Base-by-base conservation (phyloP, 2,888 invertebrate genomes). In the Dasypogon diadema region DNA sequence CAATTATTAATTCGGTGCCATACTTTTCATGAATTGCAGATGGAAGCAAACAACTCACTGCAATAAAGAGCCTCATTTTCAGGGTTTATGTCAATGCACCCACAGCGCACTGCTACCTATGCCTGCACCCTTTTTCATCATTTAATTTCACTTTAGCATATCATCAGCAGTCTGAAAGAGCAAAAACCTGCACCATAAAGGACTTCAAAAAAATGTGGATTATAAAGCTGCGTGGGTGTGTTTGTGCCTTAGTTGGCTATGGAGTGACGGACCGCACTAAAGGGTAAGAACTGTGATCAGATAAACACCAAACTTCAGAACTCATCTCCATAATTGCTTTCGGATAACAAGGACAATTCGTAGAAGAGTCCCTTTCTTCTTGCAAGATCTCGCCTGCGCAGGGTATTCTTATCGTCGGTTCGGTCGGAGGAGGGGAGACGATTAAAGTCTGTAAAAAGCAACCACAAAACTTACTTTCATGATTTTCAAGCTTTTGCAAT, bases 241-340 rank as follows among this genome's bases (percentile, higher is more conserved):
- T 51, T 51, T 21, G 51, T 18, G 12, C 18, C 4, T 6, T 6
- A 0, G 42, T 18, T 51, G 22, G 14, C 14, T 18, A 8, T 51
- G 2, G 18, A 5, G 18, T 3, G 51, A 3, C 5, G 12, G n/a
- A 16, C 18, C 18, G 18, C 16, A 51, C 18, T 51, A 51, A 51
- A 51, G 16, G 51, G 51, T 51, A 51, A 51, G 18, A 51, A 16
- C 51, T 6, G 18, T n/a, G 51, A 16, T 51, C 51, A 21, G 51
- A 51, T 51, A 51, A 51, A 51, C 18, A 51, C 51, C 51, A 51
- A 51, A 51, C 51, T 51, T 51, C 21, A 21, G 51, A 51, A 18
- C 51, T 51, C 18, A 51, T 51, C 51, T 51, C 51, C 51, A 51
- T 51, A 51, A 51, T 51, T 51, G 51, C 51, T 51, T 51, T 51